Evolutionary conservation across 2,113 vertebrate species (phyloP).

Genomic region (Otus sunia): DNA sequence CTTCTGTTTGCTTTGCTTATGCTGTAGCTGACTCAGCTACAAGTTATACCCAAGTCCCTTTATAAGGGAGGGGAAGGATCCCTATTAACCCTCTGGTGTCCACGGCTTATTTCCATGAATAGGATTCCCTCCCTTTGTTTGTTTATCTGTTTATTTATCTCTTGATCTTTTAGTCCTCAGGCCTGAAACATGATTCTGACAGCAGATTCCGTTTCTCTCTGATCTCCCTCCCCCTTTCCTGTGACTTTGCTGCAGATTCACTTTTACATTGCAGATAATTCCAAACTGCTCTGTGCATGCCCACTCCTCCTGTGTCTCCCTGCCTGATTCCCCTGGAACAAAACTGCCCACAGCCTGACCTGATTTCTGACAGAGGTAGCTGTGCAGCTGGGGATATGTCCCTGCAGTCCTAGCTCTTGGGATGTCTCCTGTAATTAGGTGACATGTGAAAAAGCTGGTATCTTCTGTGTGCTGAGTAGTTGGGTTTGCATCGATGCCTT

Average conservation of each 20-base stretch:
- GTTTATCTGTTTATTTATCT: not conserved
- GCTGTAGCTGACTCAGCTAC: not conserved
- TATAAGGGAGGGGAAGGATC: not conserved
- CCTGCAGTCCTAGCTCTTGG: slow-evolving; percentile 1
- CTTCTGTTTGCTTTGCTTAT: not conserved
- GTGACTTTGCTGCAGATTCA: slow-evolving; percentile 49
- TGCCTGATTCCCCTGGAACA: not conserved
- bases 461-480: slow-evolving; percentile 5
- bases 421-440: slow-evolving; percentile 42
- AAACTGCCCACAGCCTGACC: slow-evolving; percentile 37
- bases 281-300: not conserved
- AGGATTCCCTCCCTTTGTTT: not conserved
- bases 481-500: not conserved
- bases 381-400: not conserved
- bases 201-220: not conserved
- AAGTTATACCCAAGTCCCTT: not conserved
- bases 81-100: not conserved
- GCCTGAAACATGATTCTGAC: not conserved
- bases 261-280: slow-evolving; percentile 4
- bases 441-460: not conserved
- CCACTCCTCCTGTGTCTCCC: not conserved
- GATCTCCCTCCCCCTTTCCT: slow-evolving; percentile 13
- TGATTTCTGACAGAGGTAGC: slow-evolving; percentile 23
- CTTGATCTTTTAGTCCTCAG: not conserved
- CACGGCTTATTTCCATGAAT: not conserved